Evolutionary conservation across 2,113 vertebrate species (phyloP).

Genomic region (Pluvianellus socialis): DNA sequence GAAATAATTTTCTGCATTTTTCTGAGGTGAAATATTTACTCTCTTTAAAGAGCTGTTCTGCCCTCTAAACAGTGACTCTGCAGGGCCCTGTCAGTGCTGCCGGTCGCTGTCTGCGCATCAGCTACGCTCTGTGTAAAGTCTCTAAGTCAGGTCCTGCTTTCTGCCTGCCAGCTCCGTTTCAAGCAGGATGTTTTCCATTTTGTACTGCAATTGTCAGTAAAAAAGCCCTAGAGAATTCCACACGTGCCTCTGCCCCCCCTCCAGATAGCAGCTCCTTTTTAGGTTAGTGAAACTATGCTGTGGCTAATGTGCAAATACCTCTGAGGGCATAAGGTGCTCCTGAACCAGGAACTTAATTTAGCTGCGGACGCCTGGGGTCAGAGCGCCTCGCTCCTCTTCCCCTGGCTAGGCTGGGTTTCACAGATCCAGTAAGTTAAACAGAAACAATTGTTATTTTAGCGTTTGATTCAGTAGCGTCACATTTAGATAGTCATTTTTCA

Average conservation of each 20-base stretch:
- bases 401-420: not conserved
- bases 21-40: not conserved
- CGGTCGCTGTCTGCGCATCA: not conserved
- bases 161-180: not conserved
- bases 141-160: not conserved
- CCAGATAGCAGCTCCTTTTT: not conserved
- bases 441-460: not conserved
- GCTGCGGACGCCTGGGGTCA: not conserved
- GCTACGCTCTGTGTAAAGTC: not conserved
- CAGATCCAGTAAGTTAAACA: not conserved
- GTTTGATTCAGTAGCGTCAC: not conserved
- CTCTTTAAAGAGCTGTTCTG: not conserved
- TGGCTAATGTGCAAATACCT: not conserved
- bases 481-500: not conserved
- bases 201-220: not conserved
- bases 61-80: not conserved
- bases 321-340: not conserved
- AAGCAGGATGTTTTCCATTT: not conserved
- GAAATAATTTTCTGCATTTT: not conserved
- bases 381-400: not conserved
- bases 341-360: not conserved
- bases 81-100: not conserved
- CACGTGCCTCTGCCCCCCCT: not conserved
- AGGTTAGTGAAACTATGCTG: not conserved
- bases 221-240: not conserved